These are phyloP conservation scores for Apocheima hispidaria DNA, from an alignment of 2,888 invertebrate genomes.

Conservation along the genomic window DNA sequence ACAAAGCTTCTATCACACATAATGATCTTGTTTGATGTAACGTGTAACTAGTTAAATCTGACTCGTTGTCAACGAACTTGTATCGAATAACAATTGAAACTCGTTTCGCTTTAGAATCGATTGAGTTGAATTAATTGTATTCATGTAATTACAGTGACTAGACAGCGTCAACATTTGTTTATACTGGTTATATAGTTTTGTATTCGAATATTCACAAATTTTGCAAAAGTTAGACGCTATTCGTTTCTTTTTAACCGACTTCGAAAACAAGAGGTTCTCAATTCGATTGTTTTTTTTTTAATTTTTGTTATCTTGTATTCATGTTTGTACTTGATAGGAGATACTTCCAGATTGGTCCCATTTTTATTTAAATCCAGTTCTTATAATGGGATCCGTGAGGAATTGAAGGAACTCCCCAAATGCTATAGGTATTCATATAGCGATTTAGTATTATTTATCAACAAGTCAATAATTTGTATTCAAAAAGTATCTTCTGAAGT, in stretches of 20 bases:
- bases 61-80: conserved; percentile 6
- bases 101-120: conserved; percentile 1
- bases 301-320: too few species aligned
- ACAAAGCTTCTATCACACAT: neutral
- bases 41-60: conserved; percentile 7
- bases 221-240: neutral
- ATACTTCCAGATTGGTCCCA: too few species aligned
- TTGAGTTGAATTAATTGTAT: conserved; percentile 9
- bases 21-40: conserved; percentile 9
- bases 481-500: too few species aligned
- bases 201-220: neutral
- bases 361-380: too few species aligned
- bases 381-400: too few species aligned
- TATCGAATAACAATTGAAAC: conserved; percentile 14
- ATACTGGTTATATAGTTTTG: neutral
- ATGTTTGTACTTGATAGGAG: too few species aligned
- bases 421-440: too few species aligned
- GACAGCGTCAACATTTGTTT: conserved; percentile 6
- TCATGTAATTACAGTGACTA: conserved; percentile 12
- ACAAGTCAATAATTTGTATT: too few species aligned
- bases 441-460: too few species aligned
- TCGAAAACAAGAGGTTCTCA: too few species aligned
- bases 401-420: too few species aligned
- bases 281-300: too few species aligned
- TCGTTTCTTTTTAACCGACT: neutral